Conservation (phyloP, 2,888 invertebrate genomes). For the Mythimna ferrago region DNA sequence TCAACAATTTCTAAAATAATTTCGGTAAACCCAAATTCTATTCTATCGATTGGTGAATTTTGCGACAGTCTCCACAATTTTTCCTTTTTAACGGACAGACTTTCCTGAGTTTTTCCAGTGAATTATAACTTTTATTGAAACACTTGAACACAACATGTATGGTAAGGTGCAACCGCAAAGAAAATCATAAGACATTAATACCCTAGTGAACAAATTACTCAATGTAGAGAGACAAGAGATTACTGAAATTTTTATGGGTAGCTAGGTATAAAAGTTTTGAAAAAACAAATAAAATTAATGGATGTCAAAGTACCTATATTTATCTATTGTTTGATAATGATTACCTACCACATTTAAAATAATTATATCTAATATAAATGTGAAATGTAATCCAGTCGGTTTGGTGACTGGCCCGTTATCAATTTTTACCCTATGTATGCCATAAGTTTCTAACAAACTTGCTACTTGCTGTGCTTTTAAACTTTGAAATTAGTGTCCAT, state of each 20-base stretch:
- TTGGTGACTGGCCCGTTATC: too few species aligned
- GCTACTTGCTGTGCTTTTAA: not conserved
- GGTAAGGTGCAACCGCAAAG: not conserved
- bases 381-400: too few species aligned
- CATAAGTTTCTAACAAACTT: slow-evolving; percentile 8
- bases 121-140: too few species aligned
- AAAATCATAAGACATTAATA: not conserved
- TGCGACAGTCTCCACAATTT: not conserved
- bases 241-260: not conserved
- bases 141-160: too few species aligned
- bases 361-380: too few species aligned
- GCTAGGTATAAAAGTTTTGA: not conserved
- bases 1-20: not conserved
- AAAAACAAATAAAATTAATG: not conserved
- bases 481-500: slow-evolving; percentile 1
- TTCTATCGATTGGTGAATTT: not conserved
- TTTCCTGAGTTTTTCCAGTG: slow-evolving; percentile 2
- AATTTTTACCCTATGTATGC: not conserved
- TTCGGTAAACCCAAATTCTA: not conserved
- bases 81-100: not conserved
- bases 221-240: not conserved
- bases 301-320: not conserved
- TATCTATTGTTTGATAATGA: not conserved
- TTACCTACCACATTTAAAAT: not conserved
- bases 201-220: not conserved